Evolutionary conservation across 2,888 invertebrate species (phyloP).

Genomic region (Fragum fragum): DNA sequence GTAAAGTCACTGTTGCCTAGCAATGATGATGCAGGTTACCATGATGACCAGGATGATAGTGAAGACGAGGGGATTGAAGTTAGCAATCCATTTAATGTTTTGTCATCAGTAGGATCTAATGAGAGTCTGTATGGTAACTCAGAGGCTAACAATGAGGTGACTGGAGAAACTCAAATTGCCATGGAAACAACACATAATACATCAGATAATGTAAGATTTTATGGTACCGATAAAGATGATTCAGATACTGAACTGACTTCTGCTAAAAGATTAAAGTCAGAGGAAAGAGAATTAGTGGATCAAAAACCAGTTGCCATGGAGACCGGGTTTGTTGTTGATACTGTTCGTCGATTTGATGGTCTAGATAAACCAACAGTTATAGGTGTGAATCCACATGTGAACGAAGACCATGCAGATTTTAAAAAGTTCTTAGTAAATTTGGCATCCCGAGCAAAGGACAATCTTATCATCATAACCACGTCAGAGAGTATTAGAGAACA

Average conservation of each 20-base stretch:
- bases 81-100: conserved; percentile 49
- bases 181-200: conserved; percentile 32
- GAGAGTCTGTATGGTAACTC: conserved; percentile 17
- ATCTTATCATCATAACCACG: conserved; percentile 77
- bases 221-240: conserved; percentile 6
- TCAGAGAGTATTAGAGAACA: conserved; percentile 71
- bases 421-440: conserved; percentile 78
- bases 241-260: neutral
- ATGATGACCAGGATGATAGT: conserved; percentile 39
- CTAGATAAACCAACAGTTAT: conserved; percentile 76
- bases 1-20: neutral
- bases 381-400: conserved; percentile 76
- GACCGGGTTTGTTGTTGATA: conserved; percentile 68
- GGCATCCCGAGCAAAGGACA: conserved; percentile 78
- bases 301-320: conserved; percentile 23
- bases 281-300: neutral
- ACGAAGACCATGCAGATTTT: conserved; percentile 77
- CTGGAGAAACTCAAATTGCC: conserved; percentile 30
- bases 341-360: conserved; percentile 79
- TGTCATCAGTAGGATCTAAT: conserved; percentile 29
- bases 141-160: neutral
- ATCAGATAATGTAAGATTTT: conserved; percentile 13
- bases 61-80: conserved; percentile 43
- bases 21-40: conserved; percentile 30
- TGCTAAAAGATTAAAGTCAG: neutral